phyloP scores from a whole-genome alignment of 2,113 vertebrate species.

The Erythrocercus mccallii region DNA sequence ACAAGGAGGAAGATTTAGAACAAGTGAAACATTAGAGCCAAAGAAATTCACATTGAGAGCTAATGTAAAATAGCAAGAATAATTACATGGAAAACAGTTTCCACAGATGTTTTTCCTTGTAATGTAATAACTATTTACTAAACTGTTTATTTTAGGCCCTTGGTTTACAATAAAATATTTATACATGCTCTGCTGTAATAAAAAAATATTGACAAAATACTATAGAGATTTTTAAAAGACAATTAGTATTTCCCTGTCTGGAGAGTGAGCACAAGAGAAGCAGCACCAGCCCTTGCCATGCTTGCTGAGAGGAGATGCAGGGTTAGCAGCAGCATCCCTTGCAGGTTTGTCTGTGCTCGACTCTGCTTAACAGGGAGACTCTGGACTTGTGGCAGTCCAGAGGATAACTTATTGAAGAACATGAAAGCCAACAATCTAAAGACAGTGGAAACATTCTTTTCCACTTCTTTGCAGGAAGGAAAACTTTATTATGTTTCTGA shows the following conservation, averaged over 20 bases:
- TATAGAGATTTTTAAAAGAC: slow-evolving; percentile 76
- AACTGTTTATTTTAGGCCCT: slow-evolving; percentile 85
- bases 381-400: background rate
- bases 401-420: background rate
- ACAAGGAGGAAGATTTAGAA: slow-evolving; percentile 83
- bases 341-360: background rate
- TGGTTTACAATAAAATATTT: slow-evolving; percentile 85
- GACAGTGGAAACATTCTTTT: background rate
- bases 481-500: background rate
- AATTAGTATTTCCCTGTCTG: slow-evolving; percentile 66
- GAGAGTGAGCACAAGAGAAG: background rate
- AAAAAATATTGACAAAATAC: slow-evolving; percentile 83
- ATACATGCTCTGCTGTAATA: slow-evolving; percentile 75
- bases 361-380: background rate
- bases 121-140: slow-evolving; percentile 86
- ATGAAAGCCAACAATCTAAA: background rate
- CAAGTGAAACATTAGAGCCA: slow-evolving; percentile 77
- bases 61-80: slow-evolving; percentile 82
- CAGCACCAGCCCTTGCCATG: background rate
- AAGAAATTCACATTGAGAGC: slow-evolving; percentile 75
- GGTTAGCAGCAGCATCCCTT: background rate
- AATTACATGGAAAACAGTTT: slow-evolving; percentile 81
- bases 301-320: background rate
- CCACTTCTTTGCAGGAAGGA: background rate
- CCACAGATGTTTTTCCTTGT: slow-evolving; percentile 83